A percentile compares a stretch with the other conserved stretches of the same genome.
Evolutionary conservation across 1,140 invertebrate species (phyloP).

Genomic region (Micrasema minimum): DNA sequence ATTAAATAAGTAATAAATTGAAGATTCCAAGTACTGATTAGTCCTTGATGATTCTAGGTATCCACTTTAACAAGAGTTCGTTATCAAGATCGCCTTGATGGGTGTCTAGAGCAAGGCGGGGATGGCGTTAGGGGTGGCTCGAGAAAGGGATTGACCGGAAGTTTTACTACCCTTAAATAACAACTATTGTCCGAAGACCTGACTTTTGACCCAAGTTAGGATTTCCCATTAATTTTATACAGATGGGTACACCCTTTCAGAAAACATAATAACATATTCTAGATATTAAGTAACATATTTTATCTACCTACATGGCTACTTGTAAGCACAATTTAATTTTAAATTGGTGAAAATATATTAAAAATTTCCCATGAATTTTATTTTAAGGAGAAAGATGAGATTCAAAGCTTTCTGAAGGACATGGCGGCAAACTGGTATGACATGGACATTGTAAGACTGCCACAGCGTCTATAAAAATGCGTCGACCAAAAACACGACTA

Average conservation of each 20-base stretch:
- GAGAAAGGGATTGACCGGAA: constrained; percentile 44
- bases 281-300: constrained; percentile 11
- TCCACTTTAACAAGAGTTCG: constrained; percentile 15
- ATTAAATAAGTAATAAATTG: no score
- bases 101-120: constrained; percentile 34
- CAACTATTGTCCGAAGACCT: constrained; percentile 51
- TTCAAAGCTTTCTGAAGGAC: no score
- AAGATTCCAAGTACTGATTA: no score
- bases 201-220: constrained; percentile 46
- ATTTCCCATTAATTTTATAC: constrained; percentile 49
- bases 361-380: background rate
- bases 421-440: no score
- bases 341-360: background rate
- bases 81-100: constrained; percentile 27
- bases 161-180: constrained; percentile 52
- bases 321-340: background rate
- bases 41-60: no score
- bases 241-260: constrained; percentile 44
- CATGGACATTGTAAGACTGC: no score
- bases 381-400: no score
- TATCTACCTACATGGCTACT: background rate
- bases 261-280: constrained; percentile 15
- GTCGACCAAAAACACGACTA: no score
- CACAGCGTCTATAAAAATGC: no score
- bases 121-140: constrained; percentile 6